Percentiles rank a stretch among this genome's conserved stretches.
phyloP scores from a whole-genome alignment of 2,797 vertebrate species.

The Leucoraja ocellata region DNA sequence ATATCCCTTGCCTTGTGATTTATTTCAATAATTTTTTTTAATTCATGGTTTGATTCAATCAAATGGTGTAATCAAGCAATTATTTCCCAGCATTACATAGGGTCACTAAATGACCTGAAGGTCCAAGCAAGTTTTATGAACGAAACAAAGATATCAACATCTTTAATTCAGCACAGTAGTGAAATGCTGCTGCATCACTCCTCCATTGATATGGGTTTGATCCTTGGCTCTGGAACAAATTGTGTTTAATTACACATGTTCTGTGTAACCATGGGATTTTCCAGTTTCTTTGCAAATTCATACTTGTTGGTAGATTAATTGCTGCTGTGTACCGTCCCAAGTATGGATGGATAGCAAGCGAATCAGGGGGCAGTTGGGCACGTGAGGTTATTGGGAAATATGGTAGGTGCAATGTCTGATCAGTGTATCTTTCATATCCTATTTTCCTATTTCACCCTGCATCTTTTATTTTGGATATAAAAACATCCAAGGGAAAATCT shows the following conservation, averaged over 20 bases:
- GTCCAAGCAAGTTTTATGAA: neutral
- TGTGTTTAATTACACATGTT: too few relatives aligned
- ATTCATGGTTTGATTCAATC: neutral
- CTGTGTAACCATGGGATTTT: too few relatives aligned
- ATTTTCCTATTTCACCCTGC: neutral
- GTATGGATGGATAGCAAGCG: too few relatives aligned
- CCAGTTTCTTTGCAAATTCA: too few relatives aligned
- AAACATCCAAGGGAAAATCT: neutral
- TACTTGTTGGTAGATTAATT: too few relatives aligned
- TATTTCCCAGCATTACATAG: neutral
- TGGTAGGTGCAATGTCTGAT: neutral
- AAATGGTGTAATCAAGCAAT: neutral
- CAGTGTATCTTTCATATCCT: neutral
- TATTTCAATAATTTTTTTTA: neutral
- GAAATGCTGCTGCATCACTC: too few relatives aligned
- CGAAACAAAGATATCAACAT: too few relatives aligned
- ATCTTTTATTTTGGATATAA: neutral
- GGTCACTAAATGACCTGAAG: neutral
- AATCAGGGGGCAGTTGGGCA: too few relatives aligned
- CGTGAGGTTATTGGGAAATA: neutral
- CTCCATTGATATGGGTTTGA: too few relatives aligned
- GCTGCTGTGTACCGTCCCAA: too few relatives aligned
- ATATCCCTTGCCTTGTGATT: neutral
- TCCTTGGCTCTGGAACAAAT: too few relatives aligned
- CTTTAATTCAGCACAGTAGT: neutral